Conservation (phyloP, 2,888 invertebrate genomes). For the Cryptops parisi region DNA sequence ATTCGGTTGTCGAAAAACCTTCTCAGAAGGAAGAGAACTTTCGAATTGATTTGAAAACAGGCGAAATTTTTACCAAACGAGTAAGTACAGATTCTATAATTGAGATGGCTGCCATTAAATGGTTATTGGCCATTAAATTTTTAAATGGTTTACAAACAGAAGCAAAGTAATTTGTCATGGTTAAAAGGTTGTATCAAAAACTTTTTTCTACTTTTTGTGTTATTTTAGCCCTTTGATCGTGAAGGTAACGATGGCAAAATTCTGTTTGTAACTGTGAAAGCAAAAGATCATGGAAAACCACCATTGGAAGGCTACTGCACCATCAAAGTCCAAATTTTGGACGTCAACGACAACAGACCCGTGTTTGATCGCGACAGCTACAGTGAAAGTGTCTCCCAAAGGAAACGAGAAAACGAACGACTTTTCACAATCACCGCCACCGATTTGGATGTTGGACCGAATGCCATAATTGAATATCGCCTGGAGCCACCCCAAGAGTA, state of each 20-base stretch:
- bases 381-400: slow-evolving; percentile 66
- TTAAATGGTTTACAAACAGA: background rate
- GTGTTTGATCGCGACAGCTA: slow-evolving; percentile 46
- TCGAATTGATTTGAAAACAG: slow-evolving; percentile 58
- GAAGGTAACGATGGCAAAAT: slow-evolving; percentile 80
- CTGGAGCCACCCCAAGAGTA: slow-evolving; percentile 40
- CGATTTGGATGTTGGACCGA: slow-evolving; percentile 80
- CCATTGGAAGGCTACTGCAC: slow-evolving; percentile 85
- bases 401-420: slow-evolving; percentile 51
- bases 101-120: background rate
- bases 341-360: slow-evolving; percentile 82
- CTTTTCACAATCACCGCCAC: slow-evolving; percentile 85
- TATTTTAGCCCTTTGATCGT: slow-evolving; percentile 56
- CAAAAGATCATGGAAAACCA: slow-evolving; percentile 82
- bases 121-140: background rate
- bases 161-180: background rate
- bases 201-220: background rate
- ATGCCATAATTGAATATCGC: slow-evolving; percentile 64
- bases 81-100: slow-evolving; percentile 26
- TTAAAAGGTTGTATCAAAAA: background rate
- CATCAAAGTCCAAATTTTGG: slow-evolving; percentile 74
- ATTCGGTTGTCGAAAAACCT: slow-evolving; percentile 64
- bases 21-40: slow-evolving; percentile 47
- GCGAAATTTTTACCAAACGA: slow-evolving; percentile 56
- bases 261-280: slow-evolving; percentile 70